These are phyloP conservation scores for Sipha maydis DNA, from an alignment of 2,888 invertebrate genomes.

Conservation along the genomic window DNA sequence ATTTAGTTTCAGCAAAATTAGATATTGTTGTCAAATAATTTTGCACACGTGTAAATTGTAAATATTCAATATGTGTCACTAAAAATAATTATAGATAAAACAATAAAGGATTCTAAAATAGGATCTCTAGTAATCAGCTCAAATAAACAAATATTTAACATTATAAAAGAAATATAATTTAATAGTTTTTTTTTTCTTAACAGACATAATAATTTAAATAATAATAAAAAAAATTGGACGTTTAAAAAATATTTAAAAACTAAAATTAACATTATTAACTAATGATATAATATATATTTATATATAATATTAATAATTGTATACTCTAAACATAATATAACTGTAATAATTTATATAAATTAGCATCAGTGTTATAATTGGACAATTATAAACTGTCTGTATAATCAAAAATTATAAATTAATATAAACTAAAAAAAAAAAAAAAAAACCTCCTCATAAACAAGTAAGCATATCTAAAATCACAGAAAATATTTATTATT, in stretches of 20 bases:
- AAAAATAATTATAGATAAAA: not conserved
- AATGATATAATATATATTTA: conserved; percentile 33
- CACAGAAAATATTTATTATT: conserved; percentile 52
- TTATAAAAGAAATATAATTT: conserved; percentile 42
- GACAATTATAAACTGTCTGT: not conserved
- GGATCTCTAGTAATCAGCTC: not conserved
- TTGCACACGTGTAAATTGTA: too few relatives aligned
- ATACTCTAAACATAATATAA: conserved; percentile 37
- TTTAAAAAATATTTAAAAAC: conserved; percentile 32
- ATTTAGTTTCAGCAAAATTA: too few relatives aligned
- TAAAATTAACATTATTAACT: conserved; percentile 46
- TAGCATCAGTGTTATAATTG: conserved; percentile 23
- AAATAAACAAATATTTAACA: not conserved
- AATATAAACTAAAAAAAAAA: conserved; percentile 1
- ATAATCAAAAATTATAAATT: conserved; percentile 10
- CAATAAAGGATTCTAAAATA: not conserved
- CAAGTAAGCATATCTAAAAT: conserved; percentile 50
- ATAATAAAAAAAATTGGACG: conserved; percentile 50
- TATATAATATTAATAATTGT: conserved; percentile 2
- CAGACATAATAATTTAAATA: conserved; percentile 4
- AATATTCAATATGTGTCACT: not conserved
- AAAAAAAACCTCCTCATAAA: conserved; percentile 2
- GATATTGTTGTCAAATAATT: too few relatives aligned
- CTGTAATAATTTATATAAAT: conserved; percentile 40
- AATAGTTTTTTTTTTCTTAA: conserved; percentile 46